phyloP scores from a whole-genome alignment of 2,113 vertebrate genomes.

The Raja brachyura region DNA sequence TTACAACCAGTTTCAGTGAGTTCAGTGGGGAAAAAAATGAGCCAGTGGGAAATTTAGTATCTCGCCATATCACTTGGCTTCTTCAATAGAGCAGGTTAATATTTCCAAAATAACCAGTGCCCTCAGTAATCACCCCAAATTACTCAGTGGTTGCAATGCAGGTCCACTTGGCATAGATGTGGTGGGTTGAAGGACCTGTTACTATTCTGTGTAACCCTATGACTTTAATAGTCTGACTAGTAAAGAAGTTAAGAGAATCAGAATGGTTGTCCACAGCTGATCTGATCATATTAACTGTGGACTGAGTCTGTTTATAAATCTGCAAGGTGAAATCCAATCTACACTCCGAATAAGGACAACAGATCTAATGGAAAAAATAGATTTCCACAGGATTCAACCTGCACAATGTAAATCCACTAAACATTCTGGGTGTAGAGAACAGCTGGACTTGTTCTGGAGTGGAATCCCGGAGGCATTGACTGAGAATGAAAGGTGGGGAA shows the following conservation, averaged over 20 bases:
- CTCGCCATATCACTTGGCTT: no score
- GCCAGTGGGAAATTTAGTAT: no score
- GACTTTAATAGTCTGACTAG: not conserved
- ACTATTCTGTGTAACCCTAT: not conserved
- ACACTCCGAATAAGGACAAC: not conserved
- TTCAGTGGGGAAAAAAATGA: no score
- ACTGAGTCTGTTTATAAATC: not conserved
- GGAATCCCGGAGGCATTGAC: not conserved
- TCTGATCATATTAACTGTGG: not conserved
- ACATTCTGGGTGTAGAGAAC: not conserved
- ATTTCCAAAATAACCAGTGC: no score
- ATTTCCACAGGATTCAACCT: not conserved
- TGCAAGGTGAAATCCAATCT: not conserved
- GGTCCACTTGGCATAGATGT: no score
- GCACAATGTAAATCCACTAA: not conserved
- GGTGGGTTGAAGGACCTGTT: no score
- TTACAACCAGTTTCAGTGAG: no score
- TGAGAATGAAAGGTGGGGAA: not conserved
- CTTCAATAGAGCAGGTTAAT: no score
- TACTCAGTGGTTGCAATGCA: no score
- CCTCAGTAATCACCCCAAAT: no score
- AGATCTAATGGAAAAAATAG: not conserved
- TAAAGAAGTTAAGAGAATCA: not conserved
- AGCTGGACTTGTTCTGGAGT: not conserved
- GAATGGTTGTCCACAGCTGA: not conserved